Evolutionary conservation across 2,888 invertebrate genomes (phyloP), one percentile per base, ranked within the genome.

Genomic region (Cryptus viduatorius): DNA sequence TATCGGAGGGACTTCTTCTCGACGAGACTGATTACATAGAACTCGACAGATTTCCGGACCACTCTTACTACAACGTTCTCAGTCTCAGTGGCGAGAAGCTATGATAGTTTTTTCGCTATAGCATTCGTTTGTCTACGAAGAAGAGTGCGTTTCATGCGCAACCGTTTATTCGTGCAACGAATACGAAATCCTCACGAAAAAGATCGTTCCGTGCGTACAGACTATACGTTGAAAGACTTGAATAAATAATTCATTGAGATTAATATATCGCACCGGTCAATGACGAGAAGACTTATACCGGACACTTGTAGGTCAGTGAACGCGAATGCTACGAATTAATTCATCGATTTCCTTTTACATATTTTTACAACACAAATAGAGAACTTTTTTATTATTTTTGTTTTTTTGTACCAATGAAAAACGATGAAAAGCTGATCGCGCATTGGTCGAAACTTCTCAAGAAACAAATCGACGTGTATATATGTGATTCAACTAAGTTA

Each of bases 21-120:
- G 97, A 97, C 64, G 98, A 98, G 94, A 98, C 97, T 88, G 98
- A 98, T 93, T 98, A 98, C 91, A 98, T 99, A 76, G 98, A 98
- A 92, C 94, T 98, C 75, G 98, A 98, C 91, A 95, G 97, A 86
- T 98, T 98, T 93, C 98, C 98, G 0, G 98, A 98, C 93, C 98
- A 98, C 93, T 97, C 98, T 10, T 98, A 98, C 94, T 97, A 98
- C 92, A 98, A 98, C 91, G 96, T 98, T 91, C 96, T 97, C 90
- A 97, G 96, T 94, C 95, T 98, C 86, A 98, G 98, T 89, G 98
- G 97, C 14, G 98, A 98, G 93, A 98, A 98, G 93, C 93, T 96
- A 89, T 96, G 94, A 94, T 56, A 24, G 53, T 59, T 50, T 37
- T 44, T 19, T 31, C 24, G 3, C 61, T 42, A 44, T 48, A 7